Evolutionary conservation across 1,140 invertebrate species (phyloP).

Genomic region (Spodoptera litura): DNA sequence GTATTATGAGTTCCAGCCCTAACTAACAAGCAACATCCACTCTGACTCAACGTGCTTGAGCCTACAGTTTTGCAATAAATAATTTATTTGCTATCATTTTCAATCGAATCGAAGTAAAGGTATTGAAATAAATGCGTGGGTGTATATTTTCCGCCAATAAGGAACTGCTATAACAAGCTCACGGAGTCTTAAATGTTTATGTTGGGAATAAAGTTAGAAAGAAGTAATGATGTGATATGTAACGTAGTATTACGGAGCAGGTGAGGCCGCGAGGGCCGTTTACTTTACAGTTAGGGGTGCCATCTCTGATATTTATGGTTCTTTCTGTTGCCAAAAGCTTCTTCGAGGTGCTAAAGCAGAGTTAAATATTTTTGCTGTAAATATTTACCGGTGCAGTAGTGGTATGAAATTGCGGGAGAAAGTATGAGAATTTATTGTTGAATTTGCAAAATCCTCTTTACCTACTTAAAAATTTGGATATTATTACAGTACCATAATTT

Average conservation of each 20-base stretch:
- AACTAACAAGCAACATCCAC: neutral
- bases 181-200: slow-evolving; percentile 23
- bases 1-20: slow-evolving; percentile 19
- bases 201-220: slow-evolving; percentile 15
- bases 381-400: slow-evolving; percentile 26
- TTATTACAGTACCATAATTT: too few relatives aligned
- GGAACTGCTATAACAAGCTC: neutral
- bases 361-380: slow-evolving; percentile 19
- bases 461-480: neutral
- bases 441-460: neutral
- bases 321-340: slow-evolving; percentile 14
- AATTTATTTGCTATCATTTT: neutral
- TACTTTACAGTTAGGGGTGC: slow-evolving; percentile 19
- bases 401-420: neutral
- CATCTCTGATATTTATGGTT: slow-evolving; percentile 20
- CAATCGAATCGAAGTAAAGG: neutral
- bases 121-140: slow-evolving; percentile 5
- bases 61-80: neutral
- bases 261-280: slow-evolving; percentile 22
- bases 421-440: neutral
- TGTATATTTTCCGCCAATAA: slow-evolving; percentile 3
- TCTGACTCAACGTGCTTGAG: neutral
- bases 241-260: slow-evolving; percentile 18
- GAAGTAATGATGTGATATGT: slow-evolving; percentile 17
- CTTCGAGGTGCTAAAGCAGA: slow-evolving; percentile 14